Evolutionary conservation across 37 sponge, comb jelly and placozoan species (phyloP).

Genomic region (Theonella swinhoei): DNA sequence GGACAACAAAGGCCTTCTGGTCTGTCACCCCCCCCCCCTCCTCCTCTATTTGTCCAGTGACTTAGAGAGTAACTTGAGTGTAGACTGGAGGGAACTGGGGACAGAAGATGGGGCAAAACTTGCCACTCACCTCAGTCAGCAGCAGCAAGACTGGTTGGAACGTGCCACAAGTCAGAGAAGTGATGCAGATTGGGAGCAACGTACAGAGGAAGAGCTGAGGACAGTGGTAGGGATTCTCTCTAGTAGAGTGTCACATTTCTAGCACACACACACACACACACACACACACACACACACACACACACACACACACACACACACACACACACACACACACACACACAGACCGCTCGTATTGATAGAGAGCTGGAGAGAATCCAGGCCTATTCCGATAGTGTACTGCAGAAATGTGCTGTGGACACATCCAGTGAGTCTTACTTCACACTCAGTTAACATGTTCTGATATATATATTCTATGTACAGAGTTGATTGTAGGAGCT

Average conservation of each 20-base stretch:
- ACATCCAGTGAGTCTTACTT: not conserved
- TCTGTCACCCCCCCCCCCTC: too few relatives aligned
- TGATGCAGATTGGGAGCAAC: not conserved
- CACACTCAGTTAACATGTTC: too few relatives aligned
- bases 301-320: slow-evolving; percentile 12
- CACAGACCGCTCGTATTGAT: slow-evolving; percentile 7
- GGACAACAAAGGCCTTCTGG: too few relatives aligned
- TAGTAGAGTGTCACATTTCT: too few relatives aligned
- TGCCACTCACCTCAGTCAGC: slow-evolving; percentile 31
- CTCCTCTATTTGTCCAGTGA: slow-evolving; percentile 1
- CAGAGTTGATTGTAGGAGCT: not conserved
- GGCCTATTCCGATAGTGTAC: not conserved
- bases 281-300: slow-evolving; percentile 1
- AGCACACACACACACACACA: too few relatives aligned
- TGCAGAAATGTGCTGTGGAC: not conserved
- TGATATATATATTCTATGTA: too few relatives aligned
- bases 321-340: slow-evolving; percentile 6
- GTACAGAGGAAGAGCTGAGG: not conserved
- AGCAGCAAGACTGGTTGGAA: slow-evolving; percentile 26
- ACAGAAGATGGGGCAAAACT: slow-evolving; percentile 14
- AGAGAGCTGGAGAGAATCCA: slow-evolving; percentile 6
- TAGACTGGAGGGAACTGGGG: slow-evolving; percentile 6
- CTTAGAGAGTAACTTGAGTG: slow-evolving; percentile 1
- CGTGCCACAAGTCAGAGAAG: not conserved
- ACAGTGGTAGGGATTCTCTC: not conserved